phyloP scores from a whole-genome alignment of 2,797 vertebrate genomes.

The Falco cherrug region DNA sequence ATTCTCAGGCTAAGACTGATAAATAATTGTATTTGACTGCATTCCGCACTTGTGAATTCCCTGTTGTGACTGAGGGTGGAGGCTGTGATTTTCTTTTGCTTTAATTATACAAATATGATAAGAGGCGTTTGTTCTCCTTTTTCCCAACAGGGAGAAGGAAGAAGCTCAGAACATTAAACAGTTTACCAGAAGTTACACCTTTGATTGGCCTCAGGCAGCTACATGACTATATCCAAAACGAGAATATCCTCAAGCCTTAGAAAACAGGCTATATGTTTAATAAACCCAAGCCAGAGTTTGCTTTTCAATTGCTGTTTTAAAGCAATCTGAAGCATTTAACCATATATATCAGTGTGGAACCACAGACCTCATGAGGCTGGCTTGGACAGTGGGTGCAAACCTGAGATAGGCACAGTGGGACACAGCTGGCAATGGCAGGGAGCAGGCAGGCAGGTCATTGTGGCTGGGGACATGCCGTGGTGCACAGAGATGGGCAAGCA shows the following conservation, averaged over 20 bases:
- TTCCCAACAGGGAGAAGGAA: neutral
- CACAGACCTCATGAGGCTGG: neutral
- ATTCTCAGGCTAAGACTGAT: neutral
- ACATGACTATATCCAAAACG: neutral
- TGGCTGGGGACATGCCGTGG: neutral
- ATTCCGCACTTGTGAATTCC: neutral
- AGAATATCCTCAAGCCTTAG: neutral
- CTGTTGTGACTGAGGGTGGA: neutral
- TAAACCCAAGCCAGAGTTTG: neutral
- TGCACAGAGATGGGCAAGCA: neutral
- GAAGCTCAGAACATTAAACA: neutral
- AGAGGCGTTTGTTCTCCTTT: neutral
- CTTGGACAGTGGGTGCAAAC: neutral
- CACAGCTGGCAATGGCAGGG: rapidly evolving
- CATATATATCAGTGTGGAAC: rapidly evolving
- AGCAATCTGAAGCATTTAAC: neutral
- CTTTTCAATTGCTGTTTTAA: neutral
- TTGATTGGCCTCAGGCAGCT: neutral
- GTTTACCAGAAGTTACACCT: neutral
- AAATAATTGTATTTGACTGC: slow-evolving; percentile 15
- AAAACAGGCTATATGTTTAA: neutral
- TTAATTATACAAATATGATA: slow-evolving; percentile 46
- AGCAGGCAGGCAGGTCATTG: neutral
- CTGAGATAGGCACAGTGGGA: neutral
- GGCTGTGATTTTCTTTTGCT: neutral